Base-by-base conservation (phyloP, 2,113 vertebrate genomes). In the Solea solea region DNA sequence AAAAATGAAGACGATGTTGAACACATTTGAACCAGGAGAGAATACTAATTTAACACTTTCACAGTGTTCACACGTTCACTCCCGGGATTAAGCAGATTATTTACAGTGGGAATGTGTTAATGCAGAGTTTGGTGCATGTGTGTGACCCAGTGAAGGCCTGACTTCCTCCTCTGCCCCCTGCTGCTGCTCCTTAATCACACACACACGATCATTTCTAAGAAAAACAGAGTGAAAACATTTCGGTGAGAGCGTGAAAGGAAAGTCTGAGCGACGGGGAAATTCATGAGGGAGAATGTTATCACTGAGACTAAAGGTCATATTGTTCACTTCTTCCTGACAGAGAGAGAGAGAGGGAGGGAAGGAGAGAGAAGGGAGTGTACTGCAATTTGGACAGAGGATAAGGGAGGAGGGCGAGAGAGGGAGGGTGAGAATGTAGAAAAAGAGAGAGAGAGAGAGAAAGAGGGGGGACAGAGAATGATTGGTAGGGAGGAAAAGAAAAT, bases 281-380 rank as follows among this genome's bases (percentile, higher is more conserved):
- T 85, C 78, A 72, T 45, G 45, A 59, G 82, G 76, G 91, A 83
- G 87, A 90, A 86, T 86, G 90, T 90, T 93, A 91, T 93, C 86
- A 68, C 83, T 58, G 77, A 11, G 51, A 86, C 78, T 84, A 85
- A 86, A 86, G 88, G 88, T 89, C 85, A 90, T 89, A 93, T 93
- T 94, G 93, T 94, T 93, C 86, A 79, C 80, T 80, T 72, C 81
- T 93, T 94, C 91, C 93, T 93, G 89, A 89, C 58, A 61, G 54
- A 27, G 53, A 41, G 59, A 15, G 67, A 14, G 61, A 52, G 68
- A 27, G 44, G 5, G 52, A 68, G 69, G n/a, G 52, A 58, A 61
- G 65, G 54, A 50, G 48, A 56, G 63, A 50, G 57, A 21, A 58
- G 72, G 72, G 85, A 79, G 72, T 63, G 72, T 50, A 51, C 58